Percentiles rank a stretch among this genome's conserved stretches.
phyloP scores from a whole-genome alignment of 2,797 vertebrate species.

The Pseudocheirus occidentalis region DNA sequence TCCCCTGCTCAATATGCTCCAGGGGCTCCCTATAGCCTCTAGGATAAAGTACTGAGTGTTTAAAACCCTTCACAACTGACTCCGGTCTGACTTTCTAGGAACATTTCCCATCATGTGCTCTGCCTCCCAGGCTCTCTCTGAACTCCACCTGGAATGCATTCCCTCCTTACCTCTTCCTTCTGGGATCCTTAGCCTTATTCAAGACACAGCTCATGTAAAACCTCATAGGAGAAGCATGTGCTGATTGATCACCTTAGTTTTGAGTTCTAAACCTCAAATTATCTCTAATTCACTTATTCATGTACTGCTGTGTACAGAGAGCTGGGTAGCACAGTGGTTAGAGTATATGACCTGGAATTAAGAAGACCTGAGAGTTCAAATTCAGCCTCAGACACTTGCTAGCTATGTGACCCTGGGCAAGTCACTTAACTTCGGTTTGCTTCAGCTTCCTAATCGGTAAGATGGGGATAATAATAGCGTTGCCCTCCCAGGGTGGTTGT shows the following conservation, averaged over 20 bases:
- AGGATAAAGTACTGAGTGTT: neutral
- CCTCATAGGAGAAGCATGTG: neutral
- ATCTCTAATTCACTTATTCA: neutral
- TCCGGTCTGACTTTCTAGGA: neutral
- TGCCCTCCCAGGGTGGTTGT: no score
- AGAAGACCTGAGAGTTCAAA: no score
- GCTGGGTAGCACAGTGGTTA: neutral
- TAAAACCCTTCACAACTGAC: neutral
- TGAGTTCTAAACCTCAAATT: neutral
- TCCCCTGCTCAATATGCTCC: neutral
- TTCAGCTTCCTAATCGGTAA: no score
- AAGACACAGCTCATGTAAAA: neutral
- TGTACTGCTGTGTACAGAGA: neutral
- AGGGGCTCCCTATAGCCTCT: neutral
- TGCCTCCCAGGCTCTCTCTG: neutral
- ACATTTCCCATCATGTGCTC: neutral
- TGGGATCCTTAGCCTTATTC: neutral
- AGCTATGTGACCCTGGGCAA: no score
- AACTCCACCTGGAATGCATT: neutral
- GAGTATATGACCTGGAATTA: neutral
- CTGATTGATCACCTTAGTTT: neutral
- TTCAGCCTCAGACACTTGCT: no score
- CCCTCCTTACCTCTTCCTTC: no score
- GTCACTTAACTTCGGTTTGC: no score
- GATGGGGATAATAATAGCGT: no score